Percentiles rank a stretch among this genome's conserved stretches.
phyloP scores from a whole-genome alignment of 1,140 invertebrate species.

The Bemisia tabaci region DNA sequence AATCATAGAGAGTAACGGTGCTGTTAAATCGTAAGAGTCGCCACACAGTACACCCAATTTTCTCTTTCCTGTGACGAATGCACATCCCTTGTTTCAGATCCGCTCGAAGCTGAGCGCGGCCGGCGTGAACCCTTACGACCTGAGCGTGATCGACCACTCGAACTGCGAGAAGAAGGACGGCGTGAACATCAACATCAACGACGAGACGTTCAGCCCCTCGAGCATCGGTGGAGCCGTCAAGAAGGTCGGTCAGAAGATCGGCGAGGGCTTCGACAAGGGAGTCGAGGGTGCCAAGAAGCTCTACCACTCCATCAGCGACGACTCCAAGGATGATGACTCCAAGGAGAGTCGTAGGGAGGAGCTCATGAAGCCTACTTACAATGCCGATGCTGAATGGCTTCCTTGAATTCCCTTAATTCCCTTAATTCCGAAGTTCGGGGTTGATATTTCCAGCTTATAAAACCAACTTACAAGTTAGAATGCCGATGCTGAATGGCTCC shows the following conservation, averaged over 20 bases:
- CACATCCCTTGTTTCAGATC: constrained; percentile 41
- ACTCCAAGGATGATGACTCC: background rate
- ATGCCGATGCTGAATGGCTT: background rate
- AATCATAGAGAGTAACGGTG: too few relatives aligned
- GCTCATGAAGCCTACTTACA: background rate
- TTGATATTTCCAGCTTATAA: too few relatives aligned
- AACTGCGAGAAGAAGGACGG: constrained; percentile 36
- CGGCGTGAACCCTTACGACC: constrained; percentile 55
- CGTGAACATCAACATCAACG: constrained; percentile 42
- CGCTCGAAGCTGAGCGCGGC: constrained; percentile 41
- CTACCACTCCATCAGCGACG: constrained; percentile 33
- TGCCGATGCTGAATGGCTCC: background rate
- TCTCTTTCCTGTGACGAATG: too few relatives aligned
- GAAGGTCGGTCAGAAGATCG: constrained; percentile 55
- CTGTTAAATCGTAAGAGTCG: too few relatives aligned
- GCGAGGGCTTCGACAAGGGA: constrained; percentile 44
- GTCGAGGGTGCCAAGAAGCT: constrained; percentile 38
- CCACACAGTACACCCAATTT: too few relatives aligned
- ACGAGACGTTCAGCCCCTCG: constrained; percentile 55
- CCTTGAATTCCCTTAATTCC: background rate
- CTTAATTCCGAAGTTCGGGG: too few relatives aligned
- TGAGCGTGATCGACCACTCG: constrained; percentile 55
- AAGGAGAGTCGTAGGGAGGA: background rate
- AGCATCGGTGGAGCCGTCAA: constrained; percentile 13
- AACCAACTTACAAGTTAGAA: background rate